A percentile compares a stretch with the other conserved stretches of the same genome.
These are phyloP conservation scores for Nemopilema nomurai DNA, from an alignment of 30 jellyfish, hydroid and myxozoan genomes.

Conservation along the genomic window DNA sequence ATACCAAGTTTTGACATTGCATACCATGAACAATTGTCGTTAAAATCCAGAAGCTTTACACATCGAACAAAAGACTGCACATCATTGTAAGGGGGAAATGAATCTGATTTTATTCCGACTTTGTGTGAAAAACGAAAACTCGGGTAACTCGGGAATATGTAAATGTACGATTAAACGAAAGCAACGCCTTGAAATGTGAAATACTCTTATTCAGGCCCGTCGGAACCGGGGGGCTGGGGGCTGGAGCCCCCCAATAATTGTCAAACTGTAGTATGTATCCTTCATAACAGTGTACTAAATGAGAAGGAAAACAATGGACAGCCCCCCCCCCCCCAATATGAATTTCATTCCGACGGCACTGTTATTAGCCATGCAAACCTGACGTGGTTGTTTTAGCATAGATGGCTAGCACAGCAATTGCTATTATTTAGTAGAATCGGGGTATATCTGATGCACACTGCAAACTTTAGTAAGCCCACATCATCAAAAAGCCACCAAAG, in stretches of 20 bases:
- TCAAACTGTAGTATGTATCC: not conserved
- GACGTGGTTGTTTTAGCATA: not conserved
- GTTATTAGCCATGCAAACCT: not conserved
- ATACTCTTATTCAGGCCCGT: not conserved
- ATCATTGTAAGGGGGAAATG: not conserved
- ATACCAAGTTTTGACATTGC: not conserved
- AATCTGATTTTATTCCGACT: not conserved
- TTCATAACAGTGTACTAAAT: not conserved
- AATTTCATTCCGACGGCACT: not conserved
- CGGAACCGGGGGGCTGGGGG: not conserved
- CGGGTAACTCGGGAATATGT: not conserved
- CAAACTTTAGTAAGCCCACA: not conserved
- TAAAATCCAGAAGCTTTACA: not conserved
- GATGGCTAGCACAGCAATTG: not conserved
- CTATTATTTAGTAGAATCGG: not conserved
- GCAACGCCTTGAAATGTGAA: not conserved
- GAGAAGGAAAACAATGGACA: not conserved
- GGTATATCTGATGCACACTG: conserved; percentile 11
- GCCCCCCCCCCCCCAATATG: not conserved
- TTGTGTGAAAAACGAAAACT: not conserved
- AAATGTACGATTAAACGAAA: not conserved
- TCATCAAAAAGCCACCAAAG: conserved; percentile 7
- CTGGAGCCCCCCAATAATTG: not conserved
- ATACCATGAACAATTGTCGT: not conserved
- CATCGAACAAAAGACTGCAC: not conserved